Conservation (phyloP, 92 coral and sea anemone genomes). For the Desmophyllum pertusum region DNA sequence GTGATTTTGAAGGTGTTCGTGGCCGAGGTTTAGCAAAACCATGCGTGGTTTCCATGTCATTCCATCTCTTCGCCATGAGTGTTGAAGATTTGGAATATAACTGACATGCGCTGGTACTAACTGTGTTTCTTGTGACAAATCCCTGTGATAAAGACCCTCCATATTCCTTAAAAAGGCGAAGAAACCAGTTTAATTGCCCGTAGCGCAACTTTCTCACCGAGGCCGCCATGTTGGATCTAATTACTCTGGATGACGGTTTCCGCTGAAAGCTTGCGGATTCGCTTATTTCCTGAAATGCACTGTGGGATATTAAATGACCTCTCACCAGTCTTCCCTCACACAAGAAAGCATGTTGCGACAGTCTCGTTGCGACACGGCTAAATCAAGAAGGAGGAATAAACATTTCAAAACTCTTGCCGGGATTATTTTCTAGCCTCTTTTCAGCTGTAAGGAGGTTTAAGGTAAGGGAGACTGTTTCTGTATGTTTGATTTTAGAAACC, state of each 20-base stretch:
- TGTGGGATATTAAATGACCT: not conserved
- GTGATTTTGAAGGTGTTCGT: not conserved
- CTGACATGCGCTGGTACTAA: not conserved
- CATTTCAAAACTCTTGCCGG: not conserved
- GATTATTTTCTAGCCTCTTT: not conserved
- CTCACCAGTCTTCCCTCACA: not conserved
- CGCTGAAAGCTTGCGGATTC: constrained; percentile 31
- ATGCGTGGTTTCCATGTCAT: not conserved
- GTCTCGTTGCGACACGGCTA: not conserved
- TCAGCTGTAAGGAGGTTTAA: not conserved
- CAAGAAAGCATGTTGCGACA: not conserved
- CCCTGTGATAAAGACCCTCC: not conserved
- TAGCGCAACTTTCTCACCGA: constrained; percentile 1
- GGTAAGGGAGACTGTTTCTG: not conserved
- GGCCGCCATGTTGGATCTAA: constrained; percentile 50
- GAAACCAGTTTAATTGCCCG: not conserved
- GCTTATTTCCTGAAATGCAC: not conserved
- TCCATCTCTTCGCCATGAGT: not conserved
- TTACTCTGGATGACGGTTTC: not conserved
- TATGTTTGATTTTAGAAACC: not conserved
- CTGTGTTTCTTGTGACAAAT: not conserved
- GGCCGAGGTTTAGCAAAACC: not conserved
- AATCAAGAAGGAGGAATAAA: not conserved
- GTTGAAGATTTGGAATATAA: not conserved
- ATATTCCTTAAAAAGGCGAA: constrained; percentile 1